These are phyloP conservation scores for Epicampocera succincta DNA, from an alignment of 2,888 invertebrate genomes.

Conservation along the genomic window DNA sequence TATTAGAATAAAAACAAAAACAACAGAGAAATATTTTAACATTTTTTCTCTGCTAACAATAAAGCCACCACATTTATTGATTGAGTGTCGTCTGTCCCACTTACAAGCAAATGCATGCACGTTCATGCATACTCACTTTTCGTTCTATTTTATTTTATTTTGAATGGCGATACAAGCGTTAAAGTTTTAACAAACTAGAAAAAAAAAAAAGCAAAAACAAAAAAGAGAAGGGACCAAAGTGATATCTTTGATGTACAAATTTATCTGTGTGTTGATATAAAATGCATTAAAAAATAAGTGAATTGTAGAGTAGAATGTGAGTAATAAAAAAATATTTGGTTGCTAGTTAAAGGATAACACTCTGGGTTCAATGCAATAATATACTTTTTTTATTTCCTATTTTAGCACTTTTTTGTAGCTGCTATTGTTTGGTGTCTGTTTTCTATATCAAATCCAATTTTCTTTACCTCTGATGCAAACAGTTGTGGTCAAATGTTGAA, in stretches of 20 bases:
- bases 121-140: no score
- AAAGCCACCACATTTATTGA: conserved; percentile 77
- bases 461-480: conserved; percentile 68
- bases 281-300: conserved; percentile 33
- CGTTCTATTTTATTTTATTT: no score
- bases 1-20: conserved; percentile 7
- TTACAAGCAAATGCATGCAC: neutral
- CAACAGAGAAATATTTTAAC: neutral
- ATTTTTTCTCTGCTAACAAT: conserved; percentile 69
- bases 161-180: conserved; percentile 7
- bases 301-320: conserved; percentile 22
- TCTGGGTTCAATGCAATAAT: conserved; percentile 60
- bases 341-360: conserved; percentile 64
- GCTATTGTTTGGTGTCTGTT: conserved; percentile 51
- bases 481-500: conserved; percentile 68
- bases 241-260: neutral
- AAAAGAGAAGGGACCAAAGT: conserved; percentile 15
- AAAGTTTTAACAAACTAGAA: neutral
- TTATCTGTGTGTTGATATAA: conserved; percentile 23
- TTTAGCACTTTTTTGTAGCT: conserved; percentile 7
- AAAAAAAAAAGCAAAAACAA: conserved; percentile 9
- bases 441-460: conserved; percentile 68
- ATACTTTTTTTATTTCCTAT: conserved; percentile 37
- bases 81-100: conserved; percentile 72
- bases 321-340: conserved; percentile 37